Evolutionary conservation across 2,797 vertebrate genomes (phyloP).

Genomic region (Macropodus opercularis): DNA sequence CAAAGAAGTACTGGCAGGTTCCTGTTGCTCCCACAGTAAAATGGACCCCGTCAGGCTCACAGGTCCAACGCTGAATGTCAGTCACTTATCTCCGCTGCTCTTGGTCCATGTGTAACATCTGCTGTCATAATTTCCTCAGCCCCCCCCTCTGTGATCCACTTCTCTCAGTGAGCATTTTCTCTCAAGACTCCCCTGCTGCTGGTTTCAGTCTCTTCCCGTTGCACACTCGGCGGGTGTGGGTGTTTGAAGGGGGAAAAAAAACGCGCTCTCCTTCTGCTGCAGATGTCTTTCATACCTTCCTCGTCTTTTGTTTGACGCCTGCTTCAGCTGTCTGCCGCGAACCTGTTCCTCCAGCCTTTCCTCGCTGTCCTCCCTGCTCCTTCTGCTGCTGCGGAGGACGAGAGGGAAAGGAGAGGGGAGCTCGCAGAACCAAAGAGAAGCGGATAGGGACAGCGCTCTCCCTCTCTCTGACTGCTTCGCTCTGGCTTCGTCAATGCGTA

Average conservation of each 20-base stretch:
- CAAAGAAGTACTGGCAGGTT: slow-evolving; percentile 4
- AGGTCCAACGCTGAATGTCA: slow-evolving; percentile 33
- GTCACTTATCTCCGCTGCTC: slow-evolving; percentile 43
- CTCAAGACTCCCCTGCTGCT: slow-evolving; percentile 39
- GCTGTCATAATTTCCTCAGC: slow-evolving; percentile 44
- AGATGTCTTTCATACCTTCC: slow-evolving; percentile 37
- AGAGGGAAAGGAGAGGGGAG: slow-evolving; percentile 40
- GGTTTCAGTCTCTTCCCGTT: slow-evolving; percentile 44
- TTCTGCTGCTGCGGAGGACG: slow-evolving; percentile 47
- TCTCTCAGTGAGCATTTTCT: slow-evolving; percentile 33
- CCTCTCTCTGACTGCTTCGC: slow-evolving; percentile 51
- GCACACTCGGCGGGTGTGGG: slow-evolving; percentile 36
- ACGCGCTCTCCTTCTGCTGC: slow-evolving; percentile 22
- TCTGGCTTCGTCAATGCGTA: slow-evolving; percentile 62
- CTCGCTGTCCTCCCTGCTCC: slow-evolving; percentile 30
- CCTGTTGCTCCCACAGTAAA: slow-evolving; percentile 70
- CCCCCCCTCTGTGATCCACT: slow-evolving; percentile 45
- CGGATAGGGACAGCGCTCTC: slow-evolving; percentile 68
- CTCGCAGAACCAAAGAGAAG: slow-evolving; percentile 65
- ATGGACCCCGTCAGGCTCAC: slow-evolving; percentile 59
- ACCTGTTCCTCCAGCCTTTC: slow-evolving; percentile 9
- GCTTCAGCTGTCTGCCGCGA: slow-evolving; percentile 26
- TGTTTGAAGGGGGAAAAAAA: slow-evolving; percentile 36
- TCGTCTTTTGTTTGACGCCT: slow-evolving; percentile 7
- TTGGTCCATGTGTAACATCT: slow-evolving; percentile 42